Percentiles rank a stretch among this genome's conserved stretches.
Conservation (phyloP, 2,797 vertebrate genomes). For the Morus bassanus region DNA sequence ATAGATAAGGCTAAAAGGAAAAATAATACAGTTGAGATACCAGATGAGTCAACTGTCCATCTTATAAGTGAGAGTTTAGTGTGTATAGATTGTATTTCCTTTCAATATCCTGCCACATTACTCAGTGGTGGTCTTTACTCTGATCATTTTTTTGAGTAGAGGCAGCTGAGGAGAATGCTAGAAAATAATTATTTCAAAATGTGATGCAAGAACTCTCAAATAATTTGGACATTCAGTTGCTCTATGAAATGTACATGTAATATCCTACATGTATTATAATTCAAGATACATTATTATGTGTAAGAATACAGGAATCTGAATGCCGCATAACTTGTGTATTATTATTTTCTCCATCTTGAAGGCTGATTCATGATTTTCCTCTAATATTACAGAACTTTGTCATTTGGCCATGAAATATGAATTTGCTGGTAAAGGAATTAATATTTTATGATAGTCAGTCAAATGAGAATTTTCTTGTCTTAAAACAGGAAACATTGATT, state of each 20-base stretch:
- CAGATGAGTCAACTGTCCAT: not conserved
- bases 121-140: not conserved
- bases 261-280: not conserved
- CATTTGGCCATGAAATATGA: not conserved
- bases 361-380: not conserved
- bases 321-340: not conserved
- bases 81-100: not conserved
- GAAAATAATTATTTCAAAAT: not conserved
- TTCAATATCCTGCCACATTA: not conserved
- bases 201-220: not conserved
- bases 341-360: not conserved
- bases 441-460: not conserved
- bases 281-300: not conserved
- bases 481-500: not conserved
- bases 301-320: not conserved
- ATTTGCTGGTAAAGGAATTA: not conserved
- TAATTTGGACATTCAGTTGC: not conserved
- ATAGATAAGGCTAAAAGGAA: not conserved
- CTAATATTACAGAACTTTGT: not conserved
- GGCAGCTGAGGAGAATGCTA: not conserved
- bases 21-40: not conserved
- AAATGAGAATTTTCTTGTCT: not conserved
- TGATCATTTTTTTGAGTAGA: not conserved
- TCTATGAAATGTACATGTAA: not conserved
- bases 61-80: not conserved